phyloP scores from a whole-genome alignment of 2,113 vertebrate genomes.

The Myotis brandtii region DNA sequence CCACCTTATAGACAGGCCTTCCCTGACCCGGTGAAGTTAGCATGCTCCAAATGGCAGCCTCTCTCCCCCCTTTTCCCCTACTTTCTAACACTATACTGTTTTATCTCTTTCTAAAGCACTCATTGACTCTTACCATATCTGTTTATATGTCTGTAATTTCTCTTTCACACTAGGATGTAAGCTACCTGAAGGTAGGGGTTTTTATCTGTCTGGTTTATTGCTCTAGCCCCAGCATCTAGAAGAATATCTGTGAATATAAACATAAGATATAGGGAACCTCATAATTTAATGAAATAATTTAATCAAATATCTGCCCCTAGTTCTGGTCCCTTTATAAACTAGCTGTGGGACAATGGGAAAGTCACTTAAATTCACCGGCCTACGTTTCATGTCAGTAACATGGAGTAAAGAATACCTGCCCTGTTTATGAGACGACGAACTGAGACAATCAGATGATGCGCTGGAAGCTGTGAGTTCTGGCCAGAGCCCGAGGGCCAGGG shows the following conservation, averaged over 20 bases:
- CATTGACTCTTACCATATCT: neutral
- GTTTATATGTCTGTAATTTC: neutral
- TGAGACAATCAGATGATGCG: neutral
- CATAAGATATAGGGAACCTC: neutral
- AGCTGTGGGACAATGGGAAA: neutral
- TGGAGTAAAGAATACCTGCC: neutral
- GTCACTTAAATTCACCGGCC: neutral
- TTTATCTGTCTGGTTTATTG: neutral
- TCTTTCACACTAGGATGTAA: neutral
- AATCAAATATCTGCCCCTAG: neutral
- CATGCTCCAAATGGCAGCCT: rapidly evolving
- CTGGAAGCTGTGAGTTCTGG: neutral
- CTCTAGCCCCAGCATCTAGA: neutral
- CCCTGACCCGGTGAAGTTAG: neutral
- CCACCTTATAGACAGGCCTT: neutral
- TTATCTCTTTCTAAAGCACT: neutral
- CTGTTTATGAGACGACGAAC: neutral
- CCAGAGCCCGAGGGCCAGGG: neutral
- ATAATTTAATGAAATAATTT: neutral
- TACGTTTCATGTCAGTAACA: neutral
- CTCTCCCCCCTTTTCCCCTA: rapidly evolving
- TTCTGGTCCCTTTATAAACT: neutral
- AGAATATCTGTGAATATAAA: neutral
- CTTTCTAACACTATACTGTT: neutral
- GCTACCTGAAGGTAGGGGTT: neutral